phyloP scores from a whole-genome alignment of 2,113 vertebrate species.

The Istiophorus platypterus region DNA sequence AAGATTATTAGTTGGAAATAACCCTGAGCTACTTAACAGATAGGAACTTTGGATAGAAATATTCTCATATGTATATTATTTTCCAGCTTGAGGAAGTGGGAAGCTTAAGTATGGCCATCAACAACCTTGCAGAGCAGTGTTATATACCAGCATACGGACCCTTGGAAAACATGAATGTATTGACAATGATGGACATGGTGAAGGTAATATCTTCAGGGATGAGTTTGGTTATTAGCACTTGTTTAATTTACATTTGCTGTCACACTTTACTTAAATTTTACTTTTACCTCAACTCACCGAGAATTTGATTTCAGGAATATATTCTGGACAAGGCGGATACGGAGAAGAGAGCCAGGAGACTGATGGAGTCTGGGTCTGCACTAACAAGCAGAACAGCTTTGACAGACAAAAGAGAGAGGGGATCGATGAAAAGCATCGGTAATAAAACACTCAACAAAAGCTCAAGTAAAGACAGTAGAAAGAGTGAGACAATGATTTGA shows the following conservation, averaged over 20 bases:
- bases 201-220: constrained; percentile 75
- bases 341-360: constrained; percentile 66
- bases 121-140: constrained; percentile 83
- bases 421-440: constrained; percentile 56
- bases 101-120: constrained; percentile 75
- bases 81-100: constrained; percentile 77
- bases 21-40: neutral
- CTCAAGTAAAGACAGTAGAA: constrained; percentile 69
- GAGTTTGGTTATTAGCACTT: neutral
- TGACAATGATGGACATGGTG: constrained; percentile 82
- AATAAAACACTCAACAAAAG: constrained; percentile 75
- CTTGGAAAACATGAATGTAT: constrained; percentile 63
- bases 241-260: neutral
- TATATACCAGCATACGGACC: constrained; percentile 63
- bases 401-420: constrained; percentile 52
- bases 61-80: neutral
- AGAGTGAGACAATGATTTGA: constrained; percentile 59
- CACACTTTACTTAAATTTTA: neutral
- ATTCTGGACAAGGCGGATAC: constrained; percentile 81
- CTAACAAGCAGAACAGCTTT: constrained; percentile 42
- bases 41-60: neutral
- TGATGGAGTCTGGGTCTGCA: constrained; percentile 51
- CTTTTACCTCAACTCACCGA: constrained; percentile 4
- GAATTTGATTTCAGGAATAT: constrained; percentile 80
- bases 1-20: neutral